Base-by-base conservation (phyloP, 2,888 invertebrate species). In the Eilema caniola region DNA sequence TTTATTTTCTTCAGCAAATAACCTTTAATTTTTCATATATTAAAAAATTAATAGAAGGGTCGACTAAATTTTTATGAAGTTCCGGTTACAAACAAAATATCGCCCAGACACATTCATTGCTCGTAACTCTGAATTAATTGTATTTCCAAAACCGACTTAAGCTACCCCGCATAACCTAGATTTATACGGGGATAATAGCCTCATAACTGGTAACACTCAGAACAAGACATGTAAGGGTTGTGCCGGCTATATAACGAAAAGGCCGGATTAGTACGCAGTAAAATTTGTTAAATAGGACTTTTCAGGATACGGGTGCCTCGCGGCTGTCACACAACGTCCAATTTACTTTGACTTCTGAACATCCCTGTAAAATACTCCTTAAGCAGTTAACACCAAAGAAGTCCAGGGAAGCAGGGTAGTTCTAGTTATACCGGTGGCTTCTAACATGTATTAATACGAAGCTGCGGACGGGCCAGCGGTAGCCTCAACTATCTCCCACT, bases 241-340 rank as follows among this genome's bases (percentile, higher is more conserved):
- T 71, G 69, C 69, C 78, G 76, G 83, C 82, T 86, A 86, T 88
- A 86, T 88, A 85, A 85, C 86, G 88, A 90, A 90, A 91, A 92
- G 91, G 93, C 87, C 88, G 94, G 95, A 94, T 95, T 94, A 94
- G 92, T 88, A 83, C 84, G 87, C 90, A 90, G 94, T 93, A 92
- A 94, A 95, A 95, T 95, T 95, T 94, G 95, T 93, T 94, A 93
- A 93, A 93, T 92, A 91, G 93, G 85, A 86, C 83, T 86, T 72
- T 83, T 81, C 71, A 80, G 86, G 85, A 92, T 93, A 91, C 91
- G 93, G 93, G 92, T 89, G 87, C 89, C 92, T 90, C 86, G 85
- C 86, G 90, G 92, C 88, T 86, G 82, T 83, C 41, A 60, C 62
- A 73, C 73, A 62, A 69, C 59, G 71, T 70, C 93, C 91, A 90